These are phyloP conservation scores for Mythimna loreyi DNA, from an alignment of 2,888 invertebrate species.

Conservation along the genomic window DNA sequence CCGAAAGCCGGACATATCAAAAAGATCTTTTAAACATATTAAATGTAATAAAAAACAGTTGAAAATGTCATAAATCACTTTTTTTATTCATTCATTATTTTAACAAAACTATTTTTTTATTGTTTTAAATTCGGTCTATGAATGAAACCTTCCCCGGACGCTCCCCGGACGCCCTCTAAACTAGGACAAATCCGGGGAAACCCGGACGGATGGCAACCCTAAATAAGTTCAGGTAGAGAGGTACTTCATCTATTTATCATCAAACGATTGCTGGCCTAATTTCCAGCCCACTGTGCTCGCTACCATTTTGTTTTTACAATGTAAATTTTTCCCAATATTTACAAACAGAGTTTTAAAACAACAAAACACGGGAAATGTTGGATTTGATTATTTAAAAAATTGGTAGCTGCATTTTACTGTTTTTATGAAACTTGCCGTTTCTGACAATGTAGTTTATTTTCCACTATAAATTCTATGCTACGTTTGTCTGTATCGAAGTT, in stretches of 20 bases:
- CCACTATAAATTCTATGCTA: conserved; percentile 2
- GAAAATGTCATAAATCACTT: no score
- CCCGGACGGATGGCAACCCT: no score
- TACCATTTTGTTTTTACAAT: conserved; percentile 27
- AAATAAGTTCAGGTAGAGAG: conserved; percentile 28
- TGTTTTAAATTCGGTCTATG: no score
- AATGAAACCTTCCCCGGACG: no score
- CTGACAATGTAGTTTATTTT: background rate
- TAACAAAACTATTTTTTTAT: no score
- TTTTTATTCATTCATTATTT: no score
- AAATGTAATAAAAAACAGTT: no score
- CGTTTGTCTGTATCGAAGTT: no score
- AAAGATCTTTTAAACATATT: no score
- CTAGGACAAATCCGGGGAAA: no score
- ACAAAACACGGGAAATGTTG: conserved; percentile 2
- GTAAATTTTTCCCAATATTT: conserved; percentile 24
- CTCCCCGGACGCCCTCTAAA: no score
- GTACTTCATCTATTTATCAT: conserved; percentile 32
- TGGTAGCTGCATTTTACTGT: conserved; percentile 9
- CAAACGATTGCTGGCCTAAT: background rate
- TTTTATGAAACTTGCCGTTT: background rate
- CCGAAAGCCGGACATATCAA: no score
- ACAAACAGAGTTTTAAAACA: conserved; percentile 23
- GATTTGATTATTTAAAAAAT: conserved; percentile 25
- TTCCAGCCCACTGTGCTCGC: background rate